Percentiles rank a stretch among this genome's conserved stretches.
These are phyloP conservation scores for Ylistrum balloti DNA, from an alignment of 1,140 invertebrate species.

Conservation along the genomic window DNA sequence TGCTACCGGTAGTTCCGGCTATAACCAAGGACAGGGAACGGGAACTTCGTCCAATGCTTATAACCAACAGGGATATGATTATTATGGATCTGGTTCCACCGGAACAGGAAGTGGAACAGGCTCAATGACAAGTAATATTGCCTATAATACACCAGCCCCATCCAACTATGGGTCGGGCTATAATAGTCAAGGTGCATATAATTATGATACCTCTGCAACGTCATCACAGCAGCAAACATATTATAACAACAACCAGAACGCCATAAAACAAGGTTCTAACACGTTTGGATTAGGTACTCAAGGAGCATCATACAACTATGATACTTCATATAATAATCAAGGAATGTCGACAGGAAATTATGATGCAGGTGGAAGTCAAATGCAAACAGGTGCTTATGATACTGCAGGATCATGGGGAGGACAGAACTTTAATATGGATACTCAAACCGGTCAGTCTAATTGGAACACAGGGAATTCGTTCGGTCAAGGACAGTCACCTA, in stretches of 20 bases:
- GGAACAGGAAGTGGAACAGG: too few species aligned
- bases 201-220: neutral
- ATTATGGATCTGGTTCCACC: neutral
- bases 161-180: neutral
- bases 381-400: neutral
- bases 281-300: too few species aligned
- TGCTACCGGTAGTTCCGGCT: neutral
- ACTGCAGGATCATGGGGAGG: neutral
- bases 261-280: too few species aligned
- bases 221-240: neutral
- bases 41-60: neutral
- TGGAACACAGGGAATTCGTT: neutral
- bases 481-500: neutral
- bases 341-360: neutral
- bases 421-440: neutral
- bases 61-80: neutral
- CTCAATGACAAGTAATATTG: too few species aligned
- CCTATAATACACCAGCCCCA: neutral
- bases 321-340: neutral
- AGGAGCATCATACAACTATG: neutral
- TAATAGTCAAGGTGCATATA: neutral
- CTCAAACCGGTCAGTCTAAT: neutral
- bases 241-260: neutral
- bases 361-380: neutral
- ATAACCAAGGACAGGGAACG: neutral